Percentiles rank a stretch among this genome's conserved stretches.
Evolutionary conservation across 2,113 vertebrate genomes (phyloP).

Genomic region (Mystacornis crossleyi): DNA sequence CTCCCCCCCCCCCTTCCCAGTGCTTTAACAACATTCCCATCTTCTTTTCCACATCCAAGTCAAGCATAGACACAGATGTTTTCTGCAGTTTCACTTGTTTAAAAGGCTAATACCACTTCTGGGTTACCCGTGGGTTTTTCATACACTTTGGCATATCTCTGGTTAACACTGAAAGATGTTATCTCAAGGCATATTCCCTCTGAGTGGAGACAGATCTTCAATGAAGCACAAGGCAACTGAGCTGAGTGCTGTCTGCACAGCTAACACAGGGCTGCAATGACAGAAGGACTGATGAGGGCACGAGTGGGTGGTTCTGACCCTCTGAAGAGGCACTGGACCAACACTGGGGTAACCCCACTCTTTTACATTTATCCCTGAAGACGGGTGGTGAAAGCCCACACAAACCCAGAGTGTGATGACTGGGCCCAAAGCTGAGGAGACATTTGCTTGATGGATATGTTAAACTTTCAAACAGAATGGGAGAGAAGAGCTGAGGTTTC

Average conservation of each 20-base stretch:
- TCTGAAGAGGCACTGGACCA: neutral
- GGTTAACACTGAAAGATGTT: fast-evolving
- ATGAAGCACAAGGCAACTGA: neutral
- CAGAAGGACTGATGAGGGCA: neutral
- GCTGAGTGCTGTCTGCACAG: neutral
- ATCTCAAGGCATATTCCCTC: neutral
- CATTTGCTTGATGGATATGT: neutral
- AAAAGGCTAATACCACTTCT: neutral
- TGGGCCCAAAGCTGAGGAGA: neutral
- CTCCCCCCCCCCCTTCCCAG: neutral
- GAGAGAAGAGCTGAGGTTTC: neutral
- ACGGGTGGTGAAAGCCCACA: neutral
- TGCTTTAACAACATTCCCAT: neutral
- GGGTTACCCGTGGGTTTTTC: neutral
- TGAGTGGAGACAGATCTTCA: neutral
- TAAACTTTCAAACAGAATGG: neutral
- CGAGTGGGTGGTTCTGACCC: neutral
- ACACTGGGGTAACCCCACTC: fast-evolving
- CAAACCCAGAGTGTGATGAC: fast-evolving
- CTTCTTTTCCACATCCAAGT: neutral
- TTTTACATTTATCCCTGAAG: neutral
- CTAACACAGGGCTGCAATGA: neutral
- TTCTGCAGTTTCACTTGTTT: neutral
- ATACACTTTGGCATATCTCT: neutral
- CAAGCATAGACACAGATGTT: neutral